Conservation (phyloP, 2,888 invertebrate species). For the Parthenolecanium corni region DNA sequence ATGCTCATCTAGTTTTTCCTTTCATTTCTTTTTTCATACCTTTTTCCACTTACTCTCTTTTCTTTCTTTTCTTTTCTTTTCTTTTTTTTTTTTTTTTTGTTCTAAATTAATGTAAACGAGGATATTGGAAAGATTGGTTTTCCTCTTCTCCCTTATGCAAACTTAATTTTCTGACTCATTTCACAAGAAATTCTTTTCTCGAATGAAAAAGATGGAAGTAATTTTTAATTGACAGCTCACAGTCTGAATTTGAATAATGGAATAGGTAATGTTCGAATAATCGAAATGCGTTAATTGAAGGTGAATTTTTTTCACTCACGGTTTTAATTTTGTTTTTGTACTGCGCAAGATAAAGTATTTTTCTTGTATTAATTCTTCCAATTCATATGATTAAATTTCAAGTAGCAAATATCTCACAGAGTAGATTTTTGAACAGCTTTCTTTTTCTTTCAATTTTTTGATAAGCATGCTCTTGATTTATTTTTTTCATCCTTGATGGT, state of each 20-base stretch:
- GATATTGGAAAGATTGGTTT: conserved; percentile 18
- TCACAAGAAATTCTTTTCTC: conserved; percentile 29
- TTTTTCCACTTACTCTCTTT: neutral
- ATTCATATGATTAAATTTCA: too few relatives aligned
- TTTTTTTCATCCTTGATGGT: too few relatives aligned
- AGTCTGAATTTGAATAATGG: conserved; percentile 29
- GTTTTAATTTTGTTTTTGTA: too few relatives aligned
- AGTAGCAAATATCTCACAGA: too few relatives aligned
- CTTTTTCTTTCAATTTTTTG: too few relatives aligned
- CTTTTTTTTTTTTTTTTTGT: conserved; percentile 3
- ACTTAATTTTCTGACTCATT: conserved; percentile 31
- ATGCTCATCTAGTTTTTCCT: too few relatives aligned
- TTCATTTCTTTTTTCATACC: too few relatives aligned
- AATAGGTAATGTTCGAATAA: conserved; percentile 15
- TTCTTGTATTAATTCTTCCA: too few relatives aligned
- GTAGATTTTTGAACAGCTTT: too few relatives aligned
- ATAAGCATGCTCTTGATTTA: too few relatives aligned
- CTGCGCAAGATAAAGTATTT: too few relatives aligned
- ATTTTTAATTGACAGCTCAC: conserved; percentile 29
- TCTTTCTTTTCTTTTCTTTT: too few relatives aligned
- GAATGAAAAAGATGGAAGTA: conserved; percentile 17
- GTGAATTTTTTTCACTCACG: conserved; percentile 3
- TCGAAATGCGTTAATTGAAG: conserved; percentile 16
- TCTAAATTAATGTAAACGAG: conserved; percentile 28
- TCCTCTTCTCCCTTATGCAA: conserved; percentile 17